These are phyloP conservation scores for Epinotia ramella DNA, from an alignment of 2,888 invertebrate species.

Conservation along the genomic window DNA sequence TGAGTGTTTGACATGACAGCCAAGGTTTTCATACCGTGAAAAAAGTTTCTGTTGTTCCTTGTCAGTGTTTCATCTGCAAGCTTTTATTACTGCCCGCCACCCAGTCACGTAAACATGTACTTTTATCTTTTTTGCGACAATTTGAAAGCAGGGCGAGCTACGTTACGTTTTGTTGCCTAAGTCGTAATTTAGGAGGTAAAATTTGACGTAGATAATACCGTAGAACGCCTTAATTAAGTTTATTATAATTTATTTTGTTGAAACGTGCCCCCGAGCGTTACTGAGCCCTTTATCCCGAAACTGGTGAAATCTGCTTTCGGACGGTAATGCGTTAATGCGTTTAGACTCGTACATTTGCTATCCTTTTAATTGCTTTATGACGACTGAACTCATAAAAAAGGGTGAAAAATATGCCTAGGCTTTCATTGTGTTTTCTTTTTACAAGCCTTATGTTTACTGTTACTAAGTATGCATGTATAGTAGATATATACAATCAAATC, in stretches of 20 bases:
- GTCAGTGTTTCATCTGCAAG: constrained; percentile 32
- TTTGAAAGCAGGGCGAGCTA: constrained; percentile 55
- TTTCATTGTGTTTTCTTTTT: background rate
- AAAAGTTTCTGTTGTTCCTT: constrained; percentile 34
- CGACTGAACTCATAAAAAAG: constrained; percentile 23
- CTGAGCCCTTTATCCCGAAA: constrained; percentile 59
- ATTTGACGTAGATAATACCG: constrained; percentile 77
- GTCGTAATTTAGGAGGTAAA: constrained; percentile 73
- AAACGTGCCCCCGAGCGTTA: constrained; percentile 62
- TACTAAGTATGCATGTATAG: too few relatives aligned
- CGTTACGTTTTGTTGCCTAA: constrained; percentile 58
- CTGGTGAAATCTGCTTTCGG: constrained; percentile 56
- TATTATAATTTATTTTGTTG: constrained; percentile 80
- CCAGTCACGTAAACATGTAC: constrained; percentile 68
- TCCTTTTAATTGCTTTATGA: constrained; percentile 46
- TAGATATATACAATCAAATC: too few relatives aligned
- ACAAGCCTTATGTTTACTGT: background rate
- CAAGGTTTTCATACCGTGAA: background rate
- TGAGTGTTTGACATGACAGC: background rate
- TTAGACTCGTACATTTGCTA: constrained; percentile 46
- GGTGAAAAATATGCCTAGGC: background rate
- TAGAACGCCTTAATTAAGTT: constrained; percentile 80
- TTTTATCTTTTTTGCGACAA: constrained; percentile 67
- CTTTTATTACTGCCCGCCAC: constrained; percentile 48
- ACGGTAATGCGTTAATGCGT: constrained; percentile 52